Evolutionary conservation across 2,797 vertebrate genomes (phyloP), one percentile per base, ranked within the genome.

Genomic region (Emydoidea blandingii): DNA sequence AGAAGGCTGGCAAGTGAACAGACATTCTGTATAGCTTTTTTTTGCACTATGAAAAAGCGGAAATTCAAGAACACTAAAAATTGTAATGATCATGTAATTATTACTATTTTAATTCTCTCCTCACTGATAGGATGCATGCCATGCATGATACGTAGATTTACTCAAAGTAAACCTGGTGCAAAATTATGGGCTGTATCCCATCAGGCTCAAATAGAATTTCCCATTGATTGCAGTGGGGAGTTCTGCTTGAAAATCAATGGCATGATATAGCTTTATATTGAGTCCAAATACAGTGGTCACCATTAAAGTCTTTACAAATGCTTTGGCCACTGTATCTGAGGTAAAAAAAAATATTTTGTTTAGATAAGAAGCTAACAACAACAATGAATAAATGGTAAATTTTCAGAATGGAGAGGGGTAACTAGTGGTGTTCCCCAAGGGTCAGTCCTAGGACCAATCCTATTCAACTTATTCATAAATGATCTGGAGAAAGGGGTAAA

Each of bases 161-260:
- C 29, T 29, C 59, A 31, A 31, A 65, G 16, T 8, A n/a, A 65
- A n/a, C 8, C 8, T n/a, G 31, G 18, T n/a, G 62, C 85, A n/a
- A 25, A 53, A 31, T 81, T 85, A n/a, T 6, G 14, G 49, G 52
- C 79, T 93, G n/a, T 57, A 91, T 82, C 21, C 54, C 50, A 31
- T 79, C 9, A 0, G 3, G 21, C 49, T 89, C 47, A 92, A 92
- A 53, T 37, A 87, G 87, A 87, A 72, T 80, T 81, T 87, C 88
- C 25, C 85, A 59, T 31, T 84, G 65, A 87, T n/a, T 85, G 83
- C 65, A 68, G 0, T 0, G 44, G 83, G 91, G 65, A 95, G 78
- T 91, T 92, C 81, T 86, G 9, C 72, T 57, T 93, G 79, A 89
- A 94, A 93, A 94, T 21, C 23, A 27, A 86, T 59, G 87, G 83